A percentile compares a stretch with the other conserved stretches of the same genome.
phyloP scores from a whole-genome alignment of 2,113 vertebrate genomes.

The Sclerurus mexicanus region DNA sequence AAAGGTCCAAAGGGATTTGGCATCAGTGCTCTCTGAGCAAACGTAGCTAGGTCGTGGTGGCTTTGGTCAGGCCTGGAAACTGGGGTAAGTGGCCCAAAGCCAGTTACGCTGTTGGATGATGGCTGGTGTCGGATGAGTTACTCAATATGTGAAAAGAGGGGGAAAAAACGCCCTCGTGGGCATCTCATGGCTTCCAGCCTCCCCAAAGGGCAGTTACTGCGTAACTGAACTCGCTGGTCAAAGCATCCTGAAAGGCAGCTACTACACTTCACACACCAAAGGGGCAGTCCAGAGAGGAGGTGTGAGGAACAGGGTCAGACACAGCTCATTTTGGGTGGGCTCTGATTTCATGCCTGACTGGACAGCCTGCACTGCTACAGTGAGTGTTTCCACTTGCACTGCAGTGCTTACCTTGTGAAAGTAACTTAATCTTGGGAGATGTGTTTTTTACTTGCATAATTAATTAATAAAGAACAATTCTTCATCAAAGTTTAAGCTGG shows the following conservation, averaged over 20 bases:
- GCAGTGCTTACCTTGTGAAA: neutral
- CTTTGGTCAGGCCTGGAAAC: neutral
- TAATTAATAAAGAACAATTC: slow-evolving; percentile 51
- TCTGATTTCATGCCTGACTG: neutral
- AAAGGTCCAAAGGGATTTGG: neutral
- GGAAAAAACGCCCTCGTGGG: neutral
- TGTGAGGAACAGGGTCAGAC: neutral
- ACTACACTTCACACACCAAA: neutral
- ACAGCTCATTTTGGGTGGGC: neutral
- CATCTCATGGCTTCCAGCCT: neutral
- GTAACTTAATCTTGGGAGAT: neutral
- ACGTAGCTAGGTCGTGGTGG: neutral
- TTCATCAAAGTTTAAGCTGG: neutral
- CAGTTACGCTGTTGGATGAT: neutral
- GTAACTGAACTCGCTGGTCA: neutral
- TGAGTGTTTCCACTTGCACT: neutral
- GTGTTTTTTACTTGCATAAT: neutral
- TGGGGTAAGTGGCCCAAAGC: neutral
- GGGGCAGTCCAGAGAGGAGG: neutral
- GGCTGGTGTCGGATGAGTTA: neutral
- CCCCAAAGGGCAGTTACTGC: neutral
- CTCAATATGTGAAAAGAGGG: neutral
- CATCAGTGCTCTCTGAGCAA: neutral
- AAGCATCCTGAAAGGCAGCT: slow-evolving; percentile 11
- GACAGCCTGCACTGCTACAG: neutral